Evolutionary conservation across 2,113 vertebrate genomes (phyloP).

Genomic region (Mesembrinibis cayennensis): DNA sequence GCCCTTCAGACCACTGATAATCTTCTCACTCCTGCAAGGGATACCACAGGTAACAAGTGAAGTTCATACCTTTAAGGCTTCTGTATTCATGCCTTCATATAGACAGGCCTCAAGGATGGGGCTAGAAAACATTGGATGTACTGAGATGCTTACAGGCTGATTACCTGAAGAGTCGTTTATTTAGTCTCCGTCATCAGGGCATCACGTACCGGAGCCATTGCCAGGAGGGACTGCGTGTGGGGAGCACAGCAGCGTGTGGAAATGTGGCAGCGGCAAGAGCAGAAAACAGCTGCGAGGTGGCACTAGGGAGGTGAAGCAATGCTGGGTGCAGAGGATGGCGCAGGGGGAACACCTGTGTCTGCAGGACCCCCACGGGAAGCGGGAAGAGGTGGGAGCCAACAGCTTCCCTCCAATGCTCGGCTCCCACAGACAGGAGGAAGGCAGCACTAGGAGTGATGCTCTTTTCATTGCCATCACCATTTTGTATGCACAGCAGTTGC

Average conservation of each 20-base stretch:
- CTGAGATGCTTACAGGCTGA: background rate
- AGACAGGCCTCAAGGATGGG: background rate
- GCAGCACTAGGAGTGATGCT: background rate
- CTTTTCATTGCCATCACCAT: too few species aligned
- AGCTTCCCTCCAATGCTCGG: background rate
- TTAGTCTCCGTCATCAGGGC: background rate
- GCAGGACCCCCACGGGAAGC: background rate
- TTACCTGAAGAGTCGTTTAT: background rate
- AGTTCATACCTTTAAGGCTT: background rate
- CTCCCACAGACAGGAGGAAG: background rate
- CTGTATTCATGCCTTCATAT: background rate
- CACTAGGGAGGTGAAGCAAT: background rate
- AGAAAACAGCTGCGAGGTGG: background rate
- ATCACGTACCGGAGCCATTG: accelerated
- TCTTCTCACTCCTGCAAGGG: background rate
- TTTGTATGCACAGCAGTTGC: background rate
- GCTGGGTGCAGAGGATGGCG: background rate
- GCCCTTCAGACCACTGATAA: background rate
- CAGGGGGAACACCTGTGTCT: background rate
- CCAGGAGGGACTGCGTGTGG: background rate
- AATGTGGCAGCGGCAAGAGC: background rate
- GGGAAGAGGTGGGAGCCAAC: background rate
- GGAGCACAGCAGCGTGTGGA: accelerated
- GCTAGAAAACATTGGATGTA: background rate
- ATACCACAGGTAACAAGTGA: background rate